Evolutionary conservation across 2,888 invertebrate genomes (phyloP).

Genomic region (Trissoscelio sp.): DNA sequence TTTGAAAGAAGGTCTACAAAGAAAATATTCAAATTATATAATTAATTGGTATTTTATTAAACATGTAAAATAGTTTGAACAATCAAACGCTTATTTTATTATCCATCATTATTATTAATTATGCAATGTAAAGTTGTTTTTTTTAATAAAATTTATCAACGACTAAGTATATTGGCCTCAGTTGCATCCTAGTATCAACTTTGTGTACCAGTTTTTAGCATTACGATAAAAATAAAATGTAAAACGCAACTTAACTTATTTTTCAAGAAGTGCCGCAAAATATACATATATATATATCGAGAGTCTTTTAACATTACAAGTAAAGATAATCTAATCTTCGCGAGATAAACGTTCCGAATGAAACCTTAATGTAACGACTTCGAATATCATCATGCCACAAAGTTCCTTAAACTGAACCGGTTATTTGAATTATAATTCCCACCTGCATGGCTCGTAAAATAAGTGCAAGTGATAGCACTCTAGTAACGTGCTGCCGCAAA

Average conservation of each 20-base stretch:
- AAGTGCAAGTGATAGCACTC: slow-evolving; percentile 21
- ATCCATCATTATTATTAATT: too few relatives aligned
- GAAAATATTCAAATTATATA: background rate
- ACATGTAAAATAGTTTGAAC: too few relatives aligned
- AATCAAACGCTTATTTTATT: too few relatives aligned
- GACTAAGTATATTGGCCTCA: background rate
- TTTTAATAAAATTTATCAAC: background rate
- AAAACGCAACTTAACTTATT: background rate
- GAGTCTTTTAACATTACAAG: background rate
- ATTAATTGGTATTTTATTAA: background rate
- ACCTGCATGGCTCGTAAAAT: slow-evolving; percentile 19
- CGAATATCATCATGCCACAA: slow-evolving; percentile 13
- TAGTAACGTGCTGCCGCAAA: slow-evolving; percentile 10
- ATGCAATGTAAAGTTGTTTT: background rate
- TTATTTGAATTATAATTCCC: slow-evolving; percentile 38
- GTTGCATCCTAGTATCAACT: background rate
- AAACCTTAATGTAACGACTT: slow-evolving; percentile 25
- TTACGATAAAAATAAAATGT: background rate
- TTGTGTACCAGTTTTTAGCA: background rate
- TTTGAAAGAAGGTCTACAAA: background rate
- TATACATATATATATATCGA: background rate
- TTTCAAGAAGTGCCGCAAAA: background rate
- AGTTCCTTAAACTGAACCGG: slow-evolving; percentile 49
- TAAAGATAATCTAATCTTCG: slow-evolving; percentile 7
- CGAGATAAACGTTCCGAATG: slow-evolving; percentile 22